Evolutionary conservation across 2,888 invertebrate species (phyloP).

Genomic region (Caenorhabditis parvicauda): DNA sequence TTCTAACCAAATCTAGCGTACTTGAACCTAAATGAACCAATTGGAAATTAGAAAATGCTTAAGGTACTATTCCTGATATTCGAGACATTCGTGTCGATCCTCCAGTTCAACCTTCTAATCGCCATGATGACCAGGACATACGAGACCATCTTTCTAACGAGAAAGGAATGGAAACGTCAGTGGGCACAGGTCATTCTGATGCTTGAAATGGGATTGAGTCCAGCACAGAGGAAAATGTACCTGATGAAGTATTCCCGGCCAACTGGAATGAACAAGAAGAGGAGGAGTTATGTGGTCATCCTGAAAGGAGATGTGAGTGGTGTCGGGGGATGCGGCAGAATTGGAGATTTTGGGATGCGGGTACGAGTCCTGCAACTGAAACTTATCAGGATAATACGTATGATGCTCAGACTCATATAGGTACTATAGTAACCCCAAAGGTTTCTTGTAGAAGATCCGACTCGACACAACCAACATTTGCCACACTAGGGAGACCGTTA

Average conservation of each 20-base stretch:
- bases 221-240: constrained; percentile 80
- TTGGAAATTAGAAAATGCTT: neutral
- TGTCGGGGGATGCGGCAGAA: no score
- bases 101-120: constrained; percentile 94
- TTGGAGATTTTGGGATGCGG: no score
- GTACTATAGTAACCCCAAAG: no score
- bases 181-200: constrained; percentile 97
- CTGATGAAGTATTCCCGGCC: constrained; percentile 89
- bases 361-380: no score
- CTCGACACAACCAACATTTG: no score
- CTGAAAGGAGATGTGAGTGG: constrained; percentile 31
- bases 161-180: constrained; percentile 86
- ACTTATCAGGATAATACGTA: no score
- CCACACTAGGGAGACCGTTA: no score
- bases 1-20: no score
- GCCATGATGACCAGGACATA: constrained; percentile 99
- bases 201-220: constrained; percentile 92
- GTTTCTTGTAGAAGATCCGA: no score
- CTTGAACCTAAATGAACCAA: no score
- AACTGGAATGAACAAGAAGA: constrained; percentile 65
- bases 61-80: constrained; percentile 76
- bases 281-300: constrained; percentile 58
- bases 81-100: constrained; percentile 91
- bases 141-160: constrained; percentile 91
- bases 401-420: no score